Percentiles rank a stretch among this genome's conserved stretches.
Conservation (phyloP, 2,888 invertebrate species). For the Anthrax anthrax region DNA sequence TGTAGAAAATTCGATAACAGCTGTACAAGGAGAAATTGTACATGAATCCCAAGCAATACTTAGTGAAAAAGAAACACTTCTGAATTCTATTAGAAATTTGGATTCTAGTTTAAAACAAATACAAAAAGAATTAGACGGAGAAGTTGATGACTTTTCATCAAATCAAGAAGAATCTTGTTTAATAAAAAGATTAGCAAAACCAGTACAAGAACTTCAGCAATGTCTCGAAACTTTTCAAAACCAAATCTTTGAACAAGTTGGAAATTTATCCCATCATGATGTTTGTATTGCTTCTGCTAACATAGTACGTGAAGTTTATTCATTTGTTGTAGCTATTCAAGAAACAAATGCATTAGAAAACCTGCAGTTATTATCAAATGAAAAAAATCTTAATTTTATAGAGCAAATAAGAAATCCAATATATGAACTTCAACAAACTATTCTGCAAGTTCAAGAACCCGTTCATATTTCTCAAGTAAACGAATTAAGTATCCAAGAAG, state of each 20-base stretch:
- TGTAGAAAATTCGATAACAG: conserved; percentile 30
- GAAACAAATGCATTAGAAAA: conserved; percentile 17
- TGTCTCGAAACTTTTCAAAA: conserved; percentile 18
- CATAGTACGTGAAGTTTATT: conserved; percentile 17
- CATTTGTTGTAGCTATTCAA: conserved; percentile 18
- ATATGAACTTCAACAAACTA: conserved; percentile 26
- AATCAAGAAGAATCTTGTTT: conserved; percentile 17
- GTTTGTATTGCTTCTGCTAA: conserved; percentile 12
- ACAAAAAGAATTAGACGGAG: conserved; percentile 18
- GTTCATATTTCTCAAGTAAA: conserved; percentile 20
- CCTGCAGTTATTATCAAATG: conserved; percentile 19
- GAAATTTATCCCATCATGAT: conserved; percentile 13
- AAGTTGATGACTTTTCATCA: conserved; percentile 15
- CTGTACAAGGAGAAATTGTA: conserved; percentile 26
- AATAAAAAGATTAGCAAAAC: conserved; percentile 20
- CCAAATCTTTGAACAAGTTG: conserved; percentile 18
- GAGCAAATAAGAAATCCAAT: conserved; percentile 28
- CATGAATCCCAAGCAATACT: conserved; percentile 18
- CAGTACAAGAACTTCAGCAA: conserved; percentile 24
- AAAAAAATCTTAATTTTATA: conserved; percentile 19
- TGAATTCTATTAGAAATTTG: conserved; percentile 24
- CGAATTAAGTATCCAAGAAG: conserved; percentile 13
- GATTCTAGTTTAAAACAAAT: conserved; percentile 26
- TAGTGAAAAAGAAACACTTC: conserved; percentile 23
- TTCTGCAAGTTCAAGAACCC: conserved; percentile 26